A percentile compares a stretch with the other conserved stretches of the same genome.
phyloP scores from a whole-genome alignment of 2,797 vertebrate genomes.

The Hemitrygon akajei region DNA sequence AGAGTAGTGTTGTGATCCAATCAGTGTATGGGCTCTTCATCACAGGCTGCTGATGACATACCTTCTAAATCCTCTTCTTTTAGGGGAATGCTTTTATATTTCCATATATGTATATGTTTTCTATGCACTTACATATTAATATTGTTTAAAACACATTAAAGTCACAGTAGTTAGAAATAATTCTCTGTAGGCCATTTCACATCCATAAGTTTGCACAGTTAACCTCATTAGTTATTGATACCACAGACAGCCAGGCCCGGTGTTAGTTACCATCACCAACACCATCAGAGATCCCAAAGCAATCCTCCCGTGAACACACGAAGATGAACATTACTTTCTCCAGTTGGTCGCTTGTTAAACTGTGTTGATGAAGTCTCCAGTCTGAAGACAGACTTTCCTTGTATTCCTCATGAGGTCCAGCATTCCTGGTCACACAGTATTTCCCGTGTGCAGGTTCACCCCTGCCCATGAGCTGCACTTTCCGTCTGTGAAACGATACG shows the following conservation, averaged over 20 bases:
- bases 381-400: background rate
- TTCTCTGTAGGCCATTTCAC: background rate
- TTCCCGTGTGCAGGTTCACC: background rate
- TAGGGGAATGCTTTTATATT: background rate
- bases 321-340: background rate
- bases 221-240: background rate
- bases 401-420: background rate
- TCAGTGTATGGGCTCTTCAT: background rate
- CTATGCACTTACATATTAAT: background rate
- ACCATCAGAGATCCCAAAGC: background rate
- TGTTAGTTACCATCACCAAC: background rate
- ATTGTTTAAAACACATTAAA: background rate
- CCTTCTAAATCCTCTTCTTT: background rate
- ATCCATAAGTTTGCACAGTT: background rate
- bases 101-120: too few species aligned
- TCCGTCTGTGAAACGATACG: background rate
- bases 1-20: background rate
- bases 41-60: too few species aligned
- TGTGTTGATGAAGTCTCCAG: background rate
- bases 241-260: background rate
- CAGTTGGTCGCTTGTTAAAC: background rate
- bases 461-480: background rate
- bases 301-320: background rate
- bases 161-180: background rate
- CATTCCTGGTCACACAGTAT: background rate